Percentiles rank a stretch among this genome's conserved stretches.
Conservation (phyloP, 2,113 vertebrate species). For the Diadophis punctatus region DNA sequence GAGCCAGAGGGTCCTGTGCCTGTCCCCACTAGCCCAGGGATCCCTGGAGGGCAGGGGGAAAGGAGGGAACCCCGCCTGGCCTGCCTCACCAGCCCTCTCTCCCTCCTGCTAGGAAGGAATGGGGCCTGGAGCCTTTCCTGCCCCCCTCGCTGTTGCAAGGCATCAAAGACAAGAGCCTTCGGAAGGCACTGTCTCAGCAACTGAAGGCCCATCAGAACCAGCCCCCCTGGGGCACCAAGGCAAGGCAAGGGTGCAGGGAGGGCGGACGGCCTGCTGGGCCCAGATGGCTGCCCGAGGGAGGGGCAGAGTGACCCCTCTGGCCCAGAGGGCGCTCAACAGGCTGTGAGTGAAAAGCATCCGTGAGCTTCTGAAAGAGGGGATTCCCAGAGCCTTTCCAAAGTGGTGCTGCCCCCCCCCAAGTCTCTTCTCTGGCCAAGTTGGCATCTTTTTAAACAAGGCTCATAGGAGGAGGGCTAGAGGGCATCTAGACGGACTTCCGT, state of each 20-base stretch:
- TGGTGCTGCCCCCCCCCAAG: not conserved
- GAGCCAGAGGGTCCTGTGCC: not conserved
- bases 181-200: conserved; percentile 91
- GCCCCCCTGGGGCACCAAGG: conserved; percentile 88
- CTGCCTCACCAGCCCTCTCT: not conserved
- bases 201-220: conserved; percentile 95
- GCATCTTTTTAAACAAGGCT: not conserved
- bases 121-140: conserved; percentile 96
- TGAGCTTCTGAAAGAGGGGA: too few species aligned
- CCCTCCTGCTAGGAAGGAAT: conserved; percentile 84
- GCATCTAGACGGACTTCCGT: not conserved
- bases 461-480: not conserved
- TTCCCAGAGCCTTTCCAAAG: not conserved
- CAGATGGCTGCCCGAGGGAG: not conserved
- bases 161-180: conserved; percentile 93
- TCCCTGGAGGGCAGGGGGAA: not conserved
- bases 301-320: rapidly evolving
- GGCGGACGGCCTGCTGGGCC: not conserved
- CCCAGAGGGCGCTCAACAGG: not conserved
- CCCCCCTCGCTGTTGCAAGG: conserved; percentile 90
- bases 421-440: too few species aligned
- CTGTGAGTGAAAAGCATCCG: not conserved
- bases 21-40: not conserved
- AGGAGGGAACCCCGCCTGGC: not conserved
- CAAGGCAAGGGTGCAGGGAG: conserved; percentile 43